A percentile compares a stretch with the other conserved stretches of the same genome.
Conservation (phyloP, 2,113 vertebrate species). For the Paratilapia polleni region DNA sequence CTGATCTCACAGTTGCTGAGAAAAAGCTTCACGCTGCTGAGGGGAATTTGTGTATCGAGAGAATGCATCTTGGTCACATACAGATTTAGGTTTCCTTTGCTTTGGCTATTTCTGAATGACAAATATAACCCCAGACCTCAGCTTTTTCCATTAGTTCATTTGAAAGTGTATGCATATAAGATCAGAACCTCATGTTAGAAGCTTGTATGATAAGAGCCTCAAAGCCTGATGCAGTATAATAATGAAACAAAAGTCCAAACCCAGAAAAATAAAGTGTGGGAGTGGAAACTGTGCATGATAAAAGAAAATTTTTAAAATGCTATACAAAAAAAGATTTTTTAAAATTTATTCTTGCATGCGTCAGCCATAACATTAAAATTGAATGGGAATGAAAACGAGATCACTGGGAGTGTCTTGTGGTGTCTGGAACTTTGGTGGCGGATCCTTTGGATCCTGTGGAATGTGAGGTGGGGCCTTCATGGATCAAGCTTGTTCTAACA, state of each 20-base stretch:
- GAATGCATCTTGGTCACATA: background rate
- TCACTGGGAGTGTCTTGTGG: background rate
- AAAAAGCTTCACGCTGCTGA: background rate
- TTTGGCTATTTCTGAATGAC: background rate
- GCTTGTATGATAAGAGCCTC: background rate
- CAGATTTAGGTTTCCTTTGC: background rate
- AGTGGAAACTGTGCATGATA: background rate
- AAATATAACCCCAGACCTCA: background rate
- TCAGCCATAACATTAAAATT: background rate
- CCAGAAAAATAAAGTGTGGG: background rate
- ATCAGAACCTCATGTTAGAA: background rate
- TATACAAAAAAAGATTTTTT: background rate
- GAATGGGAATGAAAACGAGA: too few relatives aligned
- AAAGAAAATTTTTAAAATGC: background rate
- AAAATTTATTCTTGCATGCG: background rate
- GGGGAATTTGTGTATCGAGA: background rate
- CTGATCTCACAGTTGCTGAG: constrained; percentile 2
- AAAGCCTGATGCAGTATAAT: background rate
- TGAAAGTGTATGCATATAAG: background rate
- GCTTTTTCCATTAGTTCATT: background rate
- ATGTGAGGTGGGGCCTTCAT: background rate
- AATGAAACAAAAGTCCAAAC: background rate
- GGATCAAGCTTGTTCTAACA: background rate
- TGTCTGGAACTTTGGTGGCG: background rate
- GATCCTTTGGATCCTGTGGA: background rate